These are phyloP conservation scores for Eulemur albifrons DNA, from an alignment of 2,797 vertebrate genomes.

Conservation along the genomic window DNA sequence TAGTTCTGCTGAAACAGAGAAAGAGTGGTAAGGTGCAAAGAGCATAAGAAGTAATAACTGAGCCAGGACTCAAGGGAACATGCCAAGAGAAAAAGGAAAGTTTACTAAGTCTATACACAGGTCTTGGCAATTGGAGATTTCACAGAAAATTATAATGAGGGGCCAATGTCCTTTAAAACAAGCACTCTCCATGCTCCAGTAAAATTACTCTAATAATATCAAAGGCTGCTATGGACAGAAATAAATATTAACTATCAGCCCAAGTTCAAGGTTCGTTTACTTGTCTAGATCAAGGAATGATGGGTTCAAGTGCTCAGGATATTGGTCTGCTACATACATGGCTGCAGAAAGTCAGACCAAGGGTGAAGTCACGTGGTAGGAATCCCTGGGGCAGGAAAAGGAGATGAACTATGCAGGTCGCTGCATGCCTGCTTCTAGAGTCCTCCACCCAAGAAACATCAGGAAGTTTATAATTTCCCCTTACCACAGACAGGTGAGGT, in stretches of 20 bases:
- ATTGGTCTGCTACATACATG: neutral
- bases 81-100: neutral
- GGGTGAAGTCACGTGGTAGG: neutral
- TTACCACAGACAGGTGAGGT: neutral
- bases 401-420: neutral
- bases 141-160: neutral
- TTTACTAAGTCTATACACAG: neutral
- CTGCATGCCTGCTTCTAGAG: neutral
- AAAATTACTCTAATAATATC: neutral
- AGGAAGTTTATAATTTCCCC: neutral
- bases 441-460: neutral
- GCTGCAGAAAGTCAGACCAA: neutral
- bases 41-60: neutral
- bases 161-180: neutral
- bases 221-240: neutral
- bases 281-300: neutral
- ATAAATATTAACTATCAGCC: neutral
- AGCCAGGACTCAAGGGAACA: neutral
- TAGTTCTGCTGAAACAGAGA: neutral
- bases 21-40: neutral
- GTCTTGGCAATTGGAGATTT: neutral
- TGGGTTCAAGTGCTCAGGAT: neutral
- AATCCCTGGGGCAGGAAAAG: neutral
- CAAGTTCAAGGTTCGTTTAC: neutral
- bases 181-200: neutral